Evolutionary conservation across 2,113 vertebrate genomes (phyloP).

Genomic region (Argyrosomus japonicus): DNA sequence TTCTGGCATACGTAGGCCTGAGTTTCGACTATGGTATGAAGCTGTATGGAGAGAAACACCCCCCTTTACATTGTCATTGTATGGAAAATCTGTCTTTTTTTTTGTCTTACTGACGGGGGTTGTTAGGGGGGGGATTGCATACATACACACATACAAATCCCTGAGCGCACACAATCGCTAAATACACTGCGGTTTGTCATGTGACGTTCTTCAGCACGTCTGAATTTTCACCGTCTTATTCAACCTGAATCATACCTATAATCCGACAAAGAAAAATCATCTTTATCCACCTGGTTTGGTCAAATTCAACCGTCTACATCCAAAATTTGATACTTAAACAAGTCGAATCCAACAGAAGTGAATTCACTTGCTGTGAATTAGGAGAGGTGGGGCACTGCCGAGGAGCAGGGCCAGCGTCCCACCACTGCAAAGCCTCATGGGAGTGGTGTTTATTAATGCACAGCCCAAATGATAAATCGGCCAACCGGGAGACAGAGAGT

Average conservation of each 20-base stretch:
- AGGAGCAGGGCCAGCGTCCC: constrained; percentile 42
- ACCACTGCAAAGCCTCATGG: constrained; percentile 73
- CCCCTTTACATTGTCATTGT: constrained; percentile 65
- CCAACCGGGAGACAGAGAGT: constrained; percentile 68
- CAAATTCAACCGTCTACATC: neutral
- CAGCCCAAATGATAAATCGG: constrained; percentile 82
- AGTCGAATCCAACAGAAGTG: neutral
- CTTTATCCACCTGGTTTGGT: neutral
- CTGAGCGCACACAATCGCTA: constrained; percentile 9
- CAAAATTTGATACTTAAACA: constrained; percentile 30
- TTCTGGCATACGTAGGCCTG: constrained; percentile 60
- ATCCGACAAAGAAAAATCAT: neutral
- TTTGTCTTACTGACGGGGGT: constrained; percentile 24
- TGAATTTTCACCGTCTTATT: neutral
- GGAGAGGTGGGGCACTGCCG: constrained; percentile 35
- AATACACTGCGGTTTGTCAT: constrained; percentile 9
- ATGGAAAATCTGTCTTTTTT: constrained; percentile 63
- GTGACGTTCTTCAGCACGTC: neutral
- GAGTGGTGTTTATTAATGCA: constrained; percentile 82
- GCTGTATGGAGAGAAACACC: constrained; percentile 55
- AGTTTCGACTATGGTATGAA: constrained; percentile 25
- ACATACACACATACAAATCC: constrained; percentile 32
- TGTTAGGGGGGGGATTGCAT: neutral
- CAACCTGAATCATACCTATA: neutral
- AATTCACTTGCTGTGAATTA: constrained; percentile 87